A percentile compares a stretch with the other conserved stretches of the same genome.
These are phyloP conservation scores for Drosophila conformis DNA, from an alignment of 2,888 invertebrate genomes.

Conservation along the genomic window DNA sequence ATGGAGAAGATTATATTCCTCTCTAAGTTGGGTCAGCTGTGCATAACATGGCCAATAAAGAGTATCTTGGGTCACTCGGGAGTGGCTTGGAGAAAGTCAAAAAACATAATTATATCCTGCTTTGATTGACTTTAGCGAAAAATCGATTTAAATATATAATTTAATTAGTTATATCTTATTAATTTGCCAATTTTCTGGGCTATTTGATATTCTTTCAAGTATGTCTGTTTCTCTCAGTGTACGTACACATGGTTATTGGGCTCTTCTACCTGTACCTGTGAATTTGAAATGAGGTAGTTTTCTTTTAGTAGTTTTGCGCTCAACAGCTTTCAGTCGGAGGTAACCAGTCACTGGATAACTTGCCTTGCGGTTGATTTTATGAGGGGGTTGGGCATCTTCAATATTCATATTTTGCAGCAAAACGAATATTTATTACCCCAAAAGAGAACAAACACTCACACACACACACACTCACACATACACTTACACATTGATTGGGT, in stretches of 20 bases:
- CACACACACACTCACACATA: constrained; percentile 9
- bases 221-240: constrained; percentile 36
- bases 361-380: constrained; percentile 62
- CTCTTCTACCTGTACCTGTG: constrained; percentile 19
- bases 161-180: background rate
- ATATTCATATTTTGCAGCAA: constrained; percentile 74
- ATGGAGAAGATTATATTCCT: background rate
- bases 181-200: background rate
- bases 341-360: constrained; percentile 26
- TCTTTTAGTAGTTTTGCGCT: constrained; percentile 59
- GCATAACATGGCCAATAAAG: background rate
- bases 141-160: background rate
- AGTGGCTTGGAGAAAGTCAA: fast-evolving
- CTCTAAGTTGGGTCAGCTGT: background rate
- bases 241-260: constrained; percentile 4
- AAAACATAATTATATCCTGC: background rate
- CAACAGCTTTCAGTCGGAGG: constrained; percentile 38
- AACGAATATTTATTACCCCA: constrained; percentile 73
- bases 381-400: constrained; percentile 62
- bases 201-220: background rate
- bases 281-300: constrained; percentile 52
- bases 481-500: constrained; percentile 32
- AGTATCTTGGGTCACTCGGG: background rate
- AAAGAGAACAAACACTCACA: constrained; percentile 25
- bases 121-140: background rate